Conservation (phyloP, 1,140 invertebrate genomes). For the Zophobas atratus region DNA sequence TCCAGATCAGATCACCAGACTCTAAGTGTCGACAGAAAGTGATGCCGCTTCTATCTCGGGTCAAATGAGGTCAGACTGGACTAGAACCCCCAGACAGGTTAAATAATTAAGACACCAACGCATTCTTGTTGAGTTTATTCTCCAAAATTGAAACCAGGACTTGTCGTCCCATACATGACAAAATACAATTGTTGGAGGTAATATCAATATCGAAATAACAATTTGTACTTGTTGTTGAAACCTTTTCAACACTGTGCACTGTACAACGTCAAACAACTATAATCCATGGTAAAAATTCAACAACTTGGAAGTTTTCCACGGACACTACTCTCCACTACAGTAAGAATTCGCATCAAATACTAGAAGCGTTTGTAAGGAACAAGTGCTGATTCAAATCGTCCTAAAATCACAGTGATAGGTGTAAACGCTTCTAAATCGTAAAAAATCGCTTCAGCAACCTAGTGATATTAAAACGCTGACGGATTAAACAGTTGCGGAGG, state of each 20-base stretch:
- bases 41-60: no score
- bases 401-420: conserved; percentile 21
- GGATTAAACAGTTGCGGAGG: conserved; percentile 30
- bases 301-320: conserved; percentile 10
- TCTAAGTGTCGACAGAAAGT: no score
- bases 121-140: no score
- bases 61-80: no score
- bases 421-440: conserved; percentile 13
- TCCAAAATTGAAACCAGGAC: no score
- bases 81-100: no score
- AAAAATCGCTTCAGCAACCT: conserved; percentile 10
- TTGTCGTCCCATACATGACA: no score
- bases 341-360: background rate
- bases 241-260: conserved; percentile 24
- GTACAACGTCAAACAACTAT: conserved; percentile 7
- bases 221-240: conserved; percentile 26
- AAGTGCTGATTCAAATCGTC: background rate
- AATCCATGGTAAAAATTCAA: conserved; percentile 9
- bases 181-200: background rate
- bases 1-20: no score
- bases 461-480: conserved; percentile 16
- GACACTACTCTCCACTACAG: background rate
- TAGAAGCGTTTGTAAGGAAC: conserved; percentile 4
- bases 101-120: no score
- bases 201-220: background rate